Base-by-base conservation (phyloP, 2,113 vertebrate genomes). In the Microcebus ravelobensis region DNA sequence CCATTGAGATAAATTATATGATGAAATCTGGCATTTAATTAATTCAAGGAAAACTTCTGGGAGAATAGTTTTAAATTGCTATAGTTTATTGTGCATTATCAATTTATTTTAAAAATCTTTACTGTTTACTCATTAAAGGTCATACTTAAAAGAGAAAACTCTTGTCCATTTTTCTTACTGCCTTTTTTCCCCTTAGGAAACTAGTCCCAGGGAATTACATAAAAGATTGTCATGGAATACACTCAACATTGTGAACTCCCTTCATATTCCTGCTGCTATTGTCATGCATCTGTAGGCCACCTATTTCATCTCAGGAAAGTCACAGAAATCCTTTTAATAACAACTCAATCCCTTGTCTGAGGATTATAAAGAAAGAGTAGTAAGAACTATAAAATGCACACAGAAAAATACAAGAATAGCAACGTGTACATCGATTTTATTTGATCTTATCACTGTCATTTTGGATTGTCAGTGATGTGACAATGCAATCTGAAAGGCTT, bases 321-420 rank as follows among this genome's bases (percentile, higher is more conserved):
- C 61, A 65, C 45, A 94, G 85, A 84, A 85, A 42, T 80, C 27
- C 52, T 87, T 95, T 94, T 42, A 96, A 67, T 88, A 82, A 61
- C 8, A 92, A 83, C 20, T 73, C n/a, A 73, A 17, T 87, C 15
- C 36, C n/a, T 94, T 96, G 65, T 59, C 74, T 89, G 42, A 90
- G 10, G 67, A 94, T 87, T 88, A 87, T 39, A 77, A 89, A 92
- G 42, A 81, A 91, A 90, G 15, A 63, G 25, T 34, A 12, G 31
- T 83, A 70, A 14, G 39, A 80, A 42, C 36, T 70, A 82, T 80
- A 63, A 96, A 85, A 91, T n/a, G 8, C 13, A 81, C n/a, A 25
- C 10, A 88, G 76, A 76, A 88, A 97, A 92, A 92, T 45, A 96
- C 4, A 90, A 23, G 25, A 77, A 55, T 18, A 85, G 20, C 8